phyloP scores from a whole-genome alignment of 2,888 invertebrate species.

The Lithophane semibrunnea region DNA sequence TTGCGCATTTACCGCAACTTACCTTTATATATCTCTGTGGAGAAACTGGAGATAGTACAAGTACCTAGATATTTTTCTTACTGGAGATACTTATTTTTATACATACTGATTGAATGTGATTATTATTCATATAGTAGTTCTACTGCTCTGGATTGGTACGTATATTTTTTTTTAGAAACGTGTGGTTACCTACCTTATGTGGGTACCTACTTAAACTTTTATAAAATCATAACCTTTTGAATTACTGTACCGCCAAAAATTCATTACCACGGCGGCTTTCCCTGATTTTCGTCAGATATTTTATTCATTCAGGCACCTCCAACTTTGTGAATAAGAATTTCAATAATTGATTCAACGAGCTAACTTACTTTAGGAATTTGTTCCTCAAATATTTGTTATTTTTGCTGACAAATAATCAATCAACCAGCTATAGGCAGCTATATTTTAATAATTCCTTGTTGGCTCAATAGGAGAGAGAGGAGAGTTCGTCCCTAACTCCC shows the following conservation, averaged over 20 bases:
- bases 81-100: neutral
- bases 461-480: neutral
- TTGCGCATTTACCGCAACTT: no score
- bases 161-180: neutral
- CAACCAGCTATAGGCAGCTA: neutral
- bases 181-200: no score
- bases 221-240: neutral
- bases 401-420: constrained; percentile 22
- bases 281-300: constrained; percentile 9
- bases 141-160: neutral
- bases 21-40: neutral
- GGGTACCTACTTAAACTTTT: no score
- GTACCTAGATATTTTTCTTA: neutral
- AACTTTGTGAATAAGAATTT: constrained; percentile 40
- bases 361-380: constrained; percentile 24
- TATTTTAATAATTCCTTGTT: neutral
- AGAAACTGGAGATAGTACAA: neutral
- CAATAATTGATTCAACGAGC: constrained; percentile 46
- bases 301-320: constrained; percentile 4
- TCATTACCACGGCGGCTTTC: neutral
- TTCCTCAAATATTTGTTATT: constrained; percentile 43
- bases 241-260: neutral
- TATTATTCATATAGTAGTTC: neutral
- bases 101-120: neutral
- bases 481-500: neutral